Conservation (phyloP, 2,888 invertebrate genomes). For the Mermis nigrescens region DNA sequence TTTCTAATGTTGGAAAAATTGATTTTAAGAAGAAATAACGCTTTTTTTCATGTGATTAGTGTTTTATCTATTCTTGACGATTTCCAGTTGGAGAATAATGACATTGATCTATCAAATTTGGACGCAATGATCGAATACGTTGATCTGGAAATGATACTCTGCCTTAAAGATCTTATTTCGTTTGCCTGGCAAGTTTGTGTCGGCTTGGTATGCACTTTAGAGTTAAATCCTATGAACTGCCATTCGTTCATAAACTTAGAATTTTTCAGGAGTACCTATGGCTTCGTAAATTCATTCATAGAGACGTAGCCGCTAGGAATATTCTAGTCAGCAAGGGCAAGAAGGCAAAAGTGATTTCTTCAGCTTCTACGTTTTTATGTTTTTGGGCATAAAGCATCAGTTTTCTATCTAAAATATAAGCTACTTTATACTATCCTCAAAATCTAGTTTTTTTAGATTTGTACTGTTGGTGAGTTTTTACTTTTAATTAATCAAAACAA, state of each 20-base stretch:
- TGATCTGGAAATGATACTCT: neutral
- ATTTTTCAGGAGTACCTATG: slow-evolving; percentile 27
- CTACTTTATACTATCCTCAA: too few relatives aligned
- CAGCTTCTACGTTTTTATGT: neutral
- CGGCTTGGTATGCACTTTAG: neutral
- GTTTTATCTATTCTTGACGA: too few relatives aligned
- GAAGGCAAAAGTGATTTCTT: slow-evolving; percentile 17
- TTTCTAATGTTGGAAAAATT: too few relatives aligned
- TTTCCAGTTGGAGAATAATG: neutral
- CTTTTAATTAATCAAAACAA: too few relatives aligned
- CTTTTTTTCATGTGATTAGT: too few relatives aligned
- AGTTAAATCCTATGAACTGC: neutral
- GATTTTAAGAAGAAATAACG: too few relatives aligned
- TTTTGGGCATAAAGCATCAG: neutral
- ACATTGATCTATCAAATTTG: neutral
- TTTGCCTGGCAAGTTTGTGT: neutral
- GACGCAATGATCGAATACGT: neutral
- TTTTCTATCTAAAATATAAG: too few relatives aligned
- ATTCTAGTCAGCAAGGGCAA: slow-evolving; percentile 25
- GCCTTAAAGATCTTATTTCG: neutral
- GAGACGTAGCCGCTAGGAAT: slow-evolving; percentile 31
- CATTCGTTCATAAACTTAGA: neutral
- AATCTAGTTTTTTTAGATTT: too few relatives aligned
- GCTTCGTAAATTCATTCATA: slow-evolving; percentile 29
- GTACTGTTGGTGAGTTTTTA: too few relatives aligned